Conservation (phyloP, 1,140 invertebrate genomes). For the Dendrolimus kikuchii region DNA sequence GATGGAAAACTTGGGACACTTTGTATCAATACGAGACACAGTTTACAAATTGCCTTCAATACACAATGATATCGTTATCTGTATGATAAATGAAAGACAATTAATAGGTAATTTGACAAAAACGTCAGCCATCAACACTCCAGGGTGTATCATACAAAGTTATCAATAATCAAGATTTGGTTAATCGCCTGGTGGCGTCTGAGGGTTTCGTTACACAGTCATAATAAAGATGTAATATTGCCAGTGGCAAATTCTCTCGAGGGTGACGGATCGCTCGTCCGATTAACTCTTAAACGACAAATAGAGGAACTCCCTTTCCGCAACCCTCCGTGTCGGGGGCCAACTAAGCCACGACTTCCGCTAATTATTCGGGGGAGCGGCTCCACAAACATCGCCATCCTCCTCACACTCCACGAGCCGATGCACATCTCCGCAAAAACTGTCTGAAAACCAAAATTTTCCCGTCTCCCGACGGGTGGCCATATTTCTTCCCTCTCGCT, state of each 20-base stretch:
- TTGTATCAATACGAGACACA: too few species aligned
- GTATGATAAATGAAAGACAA: too few species aligned
- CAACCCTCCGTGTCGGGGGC: slow-evolving; percentile 48
- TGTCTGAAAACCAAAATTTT: slow-evolving; percentile 69
- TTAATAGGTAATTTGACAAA: not conserved
- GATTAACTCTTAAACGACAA: slow-evolving; percentile 72
- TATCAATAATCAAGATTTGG: slow-evolving; percentile 64
- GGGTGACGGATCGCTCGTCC: slow-evolving; percentile 65
- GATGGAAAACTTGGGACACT: too few species aligned
- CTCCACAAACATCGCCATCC: slow-evolving; percentile 52
- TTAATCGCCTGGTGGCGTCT: slow-evolving; percentile 46
- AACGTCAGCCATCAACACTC: slow-evolving; percentile 1
- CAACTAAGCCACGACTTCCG: slow-evolving; percentile 68
- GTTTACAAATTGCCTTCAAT: too few species aligned
- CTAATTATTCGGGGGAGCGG: slow-evolving; percentile 65
- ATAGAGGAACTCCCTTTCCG: slow-evolving; percentile 63
- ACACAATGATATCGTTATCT: too few species aligned
- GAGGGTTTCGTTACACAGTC: slow-evolving; percentile 33
- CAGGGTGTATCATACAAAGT: slow-evolving; percentile 38
- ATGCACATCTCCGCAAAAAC: slow-evolving; percentile 68
- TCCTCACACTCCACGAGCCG: slow-evolving; percentile 52
- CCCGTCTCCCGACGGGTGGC: slow-evolving; percentile 61
- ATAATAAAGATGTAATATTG: slow-evolving; percentile 69
- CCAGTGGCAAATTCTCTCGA: slow-evolving; percentile 48
- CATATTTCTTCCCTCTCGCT: slow-evolving; percentile 71